Conservation (phyloP, 1,140 invertebrate genomes). For the Sminthurinus signatus region DNA sequence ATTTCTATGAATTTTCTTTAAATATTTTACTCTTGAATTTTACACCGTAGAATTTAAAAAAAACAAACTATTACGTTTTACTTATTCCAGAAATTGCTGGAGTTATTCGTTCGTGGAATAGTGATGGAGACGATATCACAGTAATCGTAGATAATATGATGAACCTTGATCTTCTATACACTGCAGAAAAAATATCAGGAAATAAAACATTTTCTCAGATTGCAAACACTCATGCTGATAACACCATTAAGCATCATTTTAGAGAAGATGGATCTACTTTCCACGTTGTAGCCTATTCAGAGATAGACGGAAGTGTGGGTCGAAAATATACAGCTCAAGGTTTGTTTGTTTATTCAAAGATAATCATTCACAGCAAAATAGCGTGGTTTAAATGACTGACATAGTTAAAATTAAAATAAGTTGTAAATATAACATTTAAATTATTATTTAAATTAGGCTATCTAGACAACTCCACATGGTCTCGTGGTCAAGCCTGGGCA, state of each 20-base stretch:
- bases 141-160: conserved; percentile 41
- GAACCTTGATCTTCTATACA: conserved; percentile 34
- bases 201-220: conserved; percentile 20
- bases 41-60: not conserved
- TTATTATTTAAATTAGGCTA: too few species aligned
- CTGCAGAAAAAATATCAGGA: conserved; percentile 18
- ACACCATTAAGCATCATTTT: conserved; percentile 30
- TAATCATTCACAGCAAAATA: too few species aligned
- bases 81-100: conserved; percentile 18
- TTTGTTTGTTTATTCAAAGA: too few species aligned
- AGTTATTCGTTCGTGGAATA: conserved; percentile 31
- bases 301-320: conserved; percentile 18
- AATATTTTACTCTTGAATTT: not conserved
- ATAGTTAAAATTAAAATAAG: too few species aligned
- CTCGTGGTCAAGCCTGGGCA: conserved; percentile 30
- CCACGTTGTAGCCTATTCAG: conserved; percentile 30
- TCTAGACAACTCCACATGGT: conserved; percentile 28
- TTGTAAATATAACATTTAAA: too few species aligned
- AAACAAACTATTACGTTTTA: too few species aligned
- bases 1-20: conserved; percentile 6
- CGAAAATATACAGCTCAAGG: conserved; percentile 35
- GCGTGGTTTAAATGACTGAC: too few species aligned
- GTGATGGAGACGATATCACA: conserved; percentile 23
- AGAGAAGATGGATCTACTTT: conserved; percentile 5
- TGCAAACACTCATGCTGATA: conserved; percentile 29